Percentiles rank a stretch among this genome's conserved stretches.
phyloP scores from a whole-genome alignment of 64 coral and sea anemone species.

The Stichodactyla helianthus region DNA sequence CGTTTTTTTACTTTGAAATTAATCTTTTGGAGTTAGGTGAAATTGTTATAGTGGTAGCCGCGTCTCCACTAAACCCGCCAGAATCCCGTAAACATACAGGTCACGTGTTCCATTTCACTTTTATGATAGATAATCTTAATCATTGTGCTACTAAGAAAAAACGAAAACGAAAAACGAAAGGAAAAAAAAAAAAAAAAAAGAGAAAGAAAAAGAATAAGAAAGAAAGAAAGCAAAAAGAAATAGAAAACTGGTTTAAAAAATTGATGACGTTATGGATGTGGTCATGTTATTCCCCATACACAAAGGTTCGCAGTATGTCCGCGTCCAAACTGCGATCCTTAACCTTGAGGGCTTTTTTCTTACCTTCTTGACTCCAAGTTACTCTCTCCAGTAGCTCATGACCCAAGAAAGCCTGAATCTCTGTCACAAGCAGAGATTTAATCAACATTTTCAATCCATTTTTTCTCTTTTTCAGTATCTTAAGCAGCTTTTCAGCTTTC shows the following conservation, averaged over 20 bases:
- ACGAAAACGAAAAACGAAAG: too few species aligned
- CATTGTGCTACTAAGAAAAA: neutral
- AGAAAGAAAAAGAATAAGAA: neutral
- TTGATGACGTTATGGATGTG: neutral
- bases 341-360: too few species aligned
- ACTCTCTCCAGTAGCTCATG: constrained; percentile 15
- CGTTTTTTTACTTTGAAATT: too few species aligned
- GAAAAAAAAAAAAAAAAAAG: too few species aligned
- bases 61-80: too few species aligned
- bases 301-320: neutral
- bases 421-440: constrained; percentile 11
- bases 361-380: constrained; percentile 15
- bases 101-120: too few species aligned
- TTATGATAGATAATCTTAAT: too few species aligned
- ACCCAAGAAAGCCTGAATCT: constrained; percentile 15
- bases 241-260: neutral
- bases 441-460: constrained; percentile 26
- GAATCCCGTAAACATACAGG: too few species aligned
- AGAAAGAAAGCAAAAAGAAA: neutral
- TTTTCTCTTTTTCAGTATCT: constrained; percentile 13
- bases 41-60: too few species aligned
- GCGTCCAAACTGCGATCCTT: too few species aligned
- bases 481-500: constrained; percentile 23
- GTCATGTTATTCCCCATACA: too few species aligned
- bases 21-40: too few species aligned